Evolutionary conservation across 2,888 invertebrate genomes (phyloP), one percentile per base, ranked within the genome.

Genomic region (Proisotoma minuta): DNA sequence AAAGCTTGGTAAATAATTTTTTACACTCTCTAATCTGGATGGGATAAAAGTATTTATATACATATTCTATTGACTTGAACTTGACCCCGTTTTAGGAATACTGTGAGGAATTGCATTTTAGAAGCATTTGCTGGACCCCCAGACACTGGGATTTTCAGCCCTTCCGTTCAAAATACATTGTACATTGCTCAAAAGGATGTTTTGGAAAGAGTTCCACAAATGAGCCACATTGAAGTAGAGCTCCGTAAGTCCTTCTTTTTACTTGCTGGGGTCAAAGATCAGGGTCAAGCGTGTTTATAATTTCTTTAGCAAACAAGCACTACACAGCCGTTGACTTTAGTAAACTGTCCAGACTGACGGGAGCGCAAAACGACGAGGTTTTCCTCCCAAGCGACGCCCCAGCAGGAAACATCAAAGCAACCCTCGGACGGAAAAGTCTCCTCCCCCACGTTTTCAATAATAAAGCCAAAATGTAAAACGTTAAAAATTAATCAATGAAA

Each of bases 311-410:
- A 0, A 90, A 90, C 78, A 88, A 87, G 74, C 89, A 90, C 76
- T 89, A 89, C 76, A 84, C 87, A 73, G 84, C 84, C 71, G 83
- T 89, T 48, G 88, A 90, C 76, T 82, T 88, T 74, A 84, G 85
- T 5, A 87, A 86, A 73, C 89, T 89, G 78, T 80, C 87, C 50
- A 60, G 59, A 2, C 65, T 69, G 15, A 70, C 64, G 5, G 22
- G 52, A 28, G 28, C 28, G 20, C 81, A 81, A 60, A 85, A 87
- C 52, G 82, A 84, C 70, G 85, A 87, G 73, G 88, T 89, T 40
- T 88, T 87, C 75, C 82, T 86, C 58, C 88, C 88, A 1, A 82
- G 84, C n/a, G 88, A 89, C 77, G 88, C 88, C 69, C 89, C 89
- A 0, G 84, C 87, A 5, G 89, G 88, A 2, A 84, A 86, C 62